A percentile compares a stretch with the other conserved stretches of the same genome.
phyloP scores from a whole-genome alignment of 2,888 invertebrate genomes.

The Harpalus rubripes region DNA sequence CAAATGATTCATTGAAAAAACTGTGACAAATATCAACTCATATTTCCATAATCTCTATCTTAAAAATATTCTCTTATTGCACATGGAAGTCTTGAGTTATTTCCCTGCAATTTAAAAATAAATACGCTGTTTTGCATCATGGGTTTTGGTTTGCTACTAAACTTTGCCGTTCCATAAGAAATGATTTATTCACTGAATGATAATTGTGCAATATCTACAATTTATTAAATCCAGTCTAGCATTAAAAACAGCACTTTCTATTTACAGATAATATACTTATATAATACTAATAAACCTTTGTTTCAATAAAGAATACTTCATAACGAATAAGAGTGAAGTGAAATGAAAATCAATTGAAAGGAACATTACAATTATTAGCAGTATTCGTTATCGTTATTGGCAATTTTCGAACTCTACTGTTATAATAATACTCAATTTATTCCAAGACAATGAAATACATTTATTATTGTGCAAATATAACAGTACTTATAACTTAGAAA shows the following conservation, averaged over 20 bases:
- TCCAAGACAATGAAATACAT: conserved; percentile 65
- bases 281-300: conserved; percentile 37
- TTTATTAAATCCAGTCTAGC: conserved; percentile 62
- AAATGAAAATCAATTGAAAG: conserved; percentile 49
- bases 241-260: conserved; percentile 63
- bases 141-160: conserved; percentile 24
- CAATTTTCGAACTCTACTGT: conserved; percentile 58
- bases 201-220: conserved; percentile 59
- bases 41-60: too few species aligned
- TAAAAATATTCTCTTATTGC: not conserved
- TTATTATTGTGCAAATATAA: conserved; percentile 67
- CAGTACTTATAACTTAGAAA: conserved; percentile 63
- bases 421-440: conserved; percentile 66
- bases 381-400: conserved; percentile 53
- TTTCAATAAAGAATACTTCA: conserved; percentile 54
- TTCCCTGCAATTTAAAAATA: conserved; percentile 1
- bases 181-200: conserved; percentile 61
- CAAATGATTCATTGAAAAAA: not conserved
- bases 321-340: conserved; percentile 33
- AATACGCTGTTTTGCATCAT: conserved; percentile 8
- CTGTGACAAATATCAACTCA: not conserved
- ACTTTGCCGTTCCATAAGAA: conserved; percentile 54
- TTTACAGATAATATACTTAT: conserved; percentile 60
- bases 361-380: conserved; percentile 61
- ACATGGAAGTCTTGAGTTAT: not conserved